A percentile compares a stretch with the other conserved stretches of the same genome.
These are phyloP conservation scores for Macrotis lagotis DNA, from an alignment of 2,113 vertebrate genomes.

Conservation along the genomic window DNA sequence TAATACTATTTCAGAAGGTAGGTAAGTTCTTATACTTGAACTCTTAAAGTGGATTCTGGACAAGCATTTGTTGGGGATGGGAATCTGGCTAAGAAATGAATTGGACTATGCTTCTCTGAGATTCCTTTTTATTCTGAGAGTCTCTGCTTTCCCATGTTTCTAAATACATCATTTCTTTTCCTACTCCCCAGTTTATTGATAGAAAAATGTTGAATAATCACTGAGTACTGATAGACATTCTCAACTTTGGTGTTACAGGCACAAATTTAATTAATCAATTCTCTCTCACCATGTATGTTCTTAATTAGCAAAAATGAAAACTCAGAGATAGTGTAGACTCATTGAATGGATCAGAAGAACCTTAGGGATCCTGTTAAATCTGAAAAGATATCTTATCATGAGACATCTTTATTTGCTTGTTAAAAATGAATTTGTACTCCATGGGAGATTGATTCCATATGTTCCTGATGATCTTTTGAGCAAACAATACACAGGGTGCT, in stretches of 20 bases:
- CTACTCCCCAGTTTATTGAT: background rate
- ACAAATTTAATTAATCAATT: background rate
- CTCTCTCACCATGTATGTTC: background rate
- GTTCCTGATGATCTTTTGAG: background rate
- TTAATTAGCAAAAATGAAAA: background rate
- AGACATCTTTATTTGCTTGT: background rate
- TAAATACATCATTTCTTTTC: background rate
- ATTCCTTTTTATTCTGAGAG: background rate
- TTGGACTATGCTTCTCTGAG: background rate
- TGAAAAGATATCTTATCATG: background rate
- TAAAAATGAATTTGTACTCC: conserved; percentile 2
- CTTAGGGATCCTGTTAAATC: background rate
- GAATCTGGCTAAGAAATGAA: background rate
- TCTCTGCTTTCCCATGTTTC: background rate
- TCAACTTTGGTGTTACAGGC: background rate
- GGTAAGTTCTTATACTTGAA: background rate
- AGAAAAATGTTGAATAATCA: background rate
- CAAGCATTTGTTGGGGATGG: background rate
- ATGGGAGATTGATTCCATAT: background rate
- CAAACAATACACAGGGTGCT: background rate
- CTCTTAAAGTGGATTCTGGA: background rate
- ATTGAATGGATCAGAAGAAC: background rate
- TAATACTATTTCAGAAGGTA: background rate
- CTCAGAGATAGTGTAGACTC: background rate
- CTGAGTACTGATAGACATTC: background rate